A percentile compares a stretch with the other conserved stretches of the same genome.
phyloP scores from a whole-genome alignment of 2,797 vertebrate species.

The Cottoperca gobio region DNA sequence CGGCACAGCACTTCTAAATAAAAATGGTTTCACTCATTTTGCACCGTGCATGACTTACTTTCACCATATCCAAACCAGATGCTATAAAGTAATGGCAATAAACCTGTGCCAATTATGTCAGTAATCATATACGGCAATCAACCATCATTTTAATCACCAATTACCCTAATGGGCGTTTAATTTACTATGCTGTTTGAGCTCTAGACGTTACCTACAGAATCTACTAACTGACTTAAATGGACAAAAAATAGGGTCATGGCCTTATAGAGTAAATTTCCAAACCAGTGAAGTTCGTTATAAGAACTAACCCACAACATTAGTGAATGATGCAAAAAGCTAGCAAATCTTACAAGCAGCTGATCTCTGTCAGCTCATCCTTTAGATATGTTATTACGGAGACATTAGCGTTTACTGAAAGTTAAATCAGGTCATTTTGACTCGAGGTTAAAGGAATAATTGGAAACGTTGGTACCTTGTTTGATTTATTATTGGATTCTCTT shows the following conservation, averaged over 20 bases:
- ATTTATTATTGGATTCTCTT: no score
- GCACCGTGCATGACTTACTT: constrained; percentile 23
- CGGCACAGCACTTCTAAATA: constrained; percentile 26
- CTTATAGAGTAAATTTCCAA: background rate
- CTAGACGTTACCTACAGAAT: background rate
- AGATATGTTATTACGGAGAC: background rate
- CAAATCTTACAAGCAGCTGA: background rate
- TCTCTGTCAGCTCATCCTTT: background rate
- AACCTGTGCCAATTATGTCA: constrained; percentile 2
- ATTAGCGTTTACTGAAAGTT: background rate
- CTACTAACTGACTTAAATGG: background rate
- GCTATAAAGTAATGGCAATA: constrained; percentile 20
- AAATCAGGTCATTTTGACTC: background rate
- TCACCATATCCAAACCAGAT: constrained; percentile 40
- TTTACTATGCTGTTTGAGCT: constrained; percentile 13
- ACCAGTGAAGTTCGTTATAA: constrained; percentile 8
- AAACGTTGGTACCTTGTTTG: no score
- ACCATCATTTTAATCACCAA: background rate
- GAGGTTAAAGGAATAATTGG: background rate
- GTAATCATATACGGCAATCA: constrained; percentile 7
- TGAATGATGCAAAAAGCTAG: background rate
- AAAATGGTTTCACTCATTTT: constrained; percentile 38
- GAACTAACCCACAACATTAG: background rate
- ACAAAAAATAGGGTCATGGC: background rate
- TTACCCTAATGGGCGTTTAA: background rate